A percentile compares a stretch with the other conserved stretches of the same genome.
phyloP scores from a whole-genome alignment of 2,797 vertebrate species.

The Sciaenops ocellatus region DNA sequence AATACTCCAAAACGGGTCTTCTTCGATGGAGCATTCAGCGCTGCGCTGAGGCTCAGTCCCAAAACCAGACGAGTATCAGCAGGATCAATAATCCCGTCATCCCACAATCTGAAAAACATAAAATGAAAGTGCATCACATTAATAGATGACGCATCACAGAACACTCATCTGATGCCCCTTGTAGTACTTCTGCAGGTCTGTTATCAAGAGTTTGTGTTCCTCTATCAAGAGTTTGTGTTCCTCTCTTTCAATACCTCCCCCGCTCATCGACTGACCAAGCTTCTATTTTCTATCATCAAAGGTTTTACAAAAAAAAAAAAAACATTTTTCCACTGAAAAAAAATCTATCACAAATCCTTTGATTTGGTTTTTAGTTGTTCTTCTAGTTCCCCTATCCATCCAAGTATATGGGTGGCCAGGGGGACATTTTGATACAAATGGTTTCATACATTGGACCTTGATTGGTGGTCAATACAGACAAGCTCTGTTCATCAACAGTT shows the following conservation, averaged over 20 bases:
- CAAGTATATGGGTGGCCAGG: background rate
- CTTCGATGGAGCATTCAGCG: slow-evolving; percentile 92
- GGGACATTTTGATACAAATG: background rate
- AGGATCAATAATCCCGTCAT: slow-evolving; percentile 98
- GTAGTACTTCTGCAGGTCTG: background rate
- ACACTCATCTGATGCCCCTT: slow-evolving; percentile 27
- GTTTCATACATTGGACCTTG: background rate
- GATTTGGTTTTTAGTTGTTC: background rate
- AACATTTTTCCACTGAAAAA: background rate
- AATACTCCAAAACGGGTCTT: slow-evolving; percentile 95
- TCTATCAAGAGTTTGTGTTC: slow-evolving; percentile 15
- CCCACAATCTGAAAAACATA: slow-evolving; percentile 90
- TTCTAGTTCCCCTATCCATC: background rate
- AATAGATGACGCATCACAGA: slow-evolving; percentile 38
- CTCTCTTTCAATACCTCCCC: background rate
- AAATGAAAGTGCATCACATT: slow-evolving; percentile 35
- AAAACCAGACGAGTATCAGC: slow-evolving; percentile 95
- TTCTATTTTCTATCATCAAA: background rate
- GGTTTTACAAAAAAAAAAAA: no score
- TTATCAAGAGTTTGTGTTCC: slow-evolving; percentile 33
- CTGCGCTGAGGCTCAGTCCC: slow-evolving; percentile 94
- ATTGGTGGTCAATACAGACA: background rate
- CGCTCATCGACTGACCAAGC: background rate
- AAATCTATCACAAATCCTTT: background rate
- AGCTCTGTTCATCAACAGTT: background rate